Evolutionary conservation across 2,888 invertebrate species (phyloP).

Genomic region (Hylaea fasciaria): DNA sequence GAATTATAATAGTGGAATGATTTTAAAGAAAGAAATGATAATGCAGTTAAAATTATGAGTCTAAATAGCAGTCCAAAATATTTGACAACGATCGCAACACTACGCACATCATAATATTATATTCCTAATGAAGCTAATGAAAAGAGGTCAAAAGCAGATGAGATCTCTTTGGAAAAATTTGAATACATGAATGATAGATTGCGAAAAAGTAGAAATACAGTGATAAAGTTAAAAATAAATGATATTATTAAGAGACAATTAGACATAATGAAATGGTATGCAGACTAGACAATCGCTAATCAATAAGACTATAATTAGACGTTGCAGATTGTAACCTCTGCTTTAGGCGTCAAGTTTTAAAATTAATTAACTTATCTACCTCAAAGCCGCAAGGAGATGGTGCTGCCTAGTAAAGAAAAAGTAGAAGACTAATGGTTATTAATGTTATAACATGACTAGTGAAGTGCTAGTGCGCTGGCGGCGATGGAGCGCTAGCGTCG

Average conservation of each 20-base stretch:
- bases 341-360: conserved; percentile 8
- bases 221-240: neutral
- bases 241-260: neutral
- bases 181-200: neutral
- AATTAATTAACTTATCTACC: conserved; percentile 19
- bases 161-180: neutral
- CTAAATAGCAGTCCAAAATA: no score
- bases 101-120: neutral
- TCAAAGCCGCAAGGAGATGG: conserved; percentile 20
- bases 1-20: no score
- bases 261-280: neutral
- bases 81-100: no score
- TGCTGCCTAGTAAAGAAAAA: conserved; percentile 13
- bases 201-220: neutral
- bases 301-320: conserved; percentile 1
- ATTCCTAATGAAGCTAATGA: neutral
- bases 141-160: no score
- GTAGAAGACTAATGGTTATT: neutral
- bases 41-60: no score
- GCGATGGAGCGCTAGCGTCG: neutral
- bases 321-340: conserved; percentile 1
- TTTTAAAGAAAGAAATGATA: no score
- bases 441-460: neutral
- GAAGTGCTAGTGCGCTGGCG: neutral
- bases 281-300: conserved; percentile 1